These are phyloP conservation scores for Kuschelorhynchus macadamiae DNA, from an alignment of 2,888 invertebrate genomes.

Conservation along the genomic window DNA sequence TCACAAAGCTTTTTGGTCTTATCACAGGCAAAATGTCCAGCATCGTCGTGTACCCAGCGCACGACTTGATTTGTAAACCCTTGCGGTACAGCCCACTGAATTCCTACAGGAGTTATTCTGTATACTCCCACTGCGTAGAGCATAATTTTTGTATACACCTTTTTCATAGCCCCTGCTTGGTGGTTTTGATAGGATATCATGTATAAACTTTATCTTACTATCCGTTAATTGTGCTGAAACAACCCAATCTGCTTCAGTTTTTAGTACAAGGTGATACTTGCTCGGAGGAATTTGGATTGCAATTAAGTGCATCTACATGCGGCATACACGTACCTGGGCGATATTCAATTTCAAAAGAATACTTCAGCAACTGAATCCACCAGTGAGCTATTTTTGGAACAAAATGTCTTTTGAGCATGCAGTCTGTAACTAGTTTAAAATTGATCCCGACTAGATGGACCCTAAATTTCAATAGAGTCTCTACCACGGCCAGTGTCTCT, in stretches of 20 bases:
- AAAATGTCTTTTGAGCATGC: slow-evolving; percentile 3
- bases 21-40: slow-evolving; percentile 61
- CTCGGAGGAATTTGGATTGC: slow-evolving; percentile 2
- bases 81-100: slow-evolving; percentile 53
- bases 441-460: slow-evolving; percentile 46
- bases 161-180: slow-evolving; percentile 40
- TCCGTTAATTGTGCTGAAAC: slow-evolving; percentile 48
- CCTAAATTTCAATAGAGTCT: slow-evolving; percentile 24
- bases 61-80: slow-evolving; percentile 54
- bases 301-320: slow-evolving; percentile 16
- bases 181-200: slow-evolving; percentile 33
- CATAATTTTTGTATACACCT: slow-evolving; percentile 36
- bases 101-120: slow-evolving; percentile 34
- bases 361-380: slow-evolving; percentile 4
- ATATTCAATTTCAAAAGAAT: slow-evolving; percentile 22
- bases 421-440: slow-evolving; percentile 34
- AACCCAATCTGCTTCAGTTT: slow-evolving; percentile 44
- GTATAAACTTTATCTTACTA: slow-evolving; percentile 32
- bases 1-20: slow-evolving; percentile 58
- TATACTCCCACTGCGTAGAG: slow-evolving; percentile 40
- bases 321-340: slow-evolving; percentile 9
- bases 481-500: slow-evolving; percentile 1
- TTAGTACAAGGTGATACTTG: too few relatives aligned
- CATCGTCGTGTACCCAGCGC: slow-evolving; percentile 62
- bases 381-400: slow-evolving; percentile 14